Conservation (phyloP, 2,797 vertebrate species). For the Argyrosomus regius region DNA sequence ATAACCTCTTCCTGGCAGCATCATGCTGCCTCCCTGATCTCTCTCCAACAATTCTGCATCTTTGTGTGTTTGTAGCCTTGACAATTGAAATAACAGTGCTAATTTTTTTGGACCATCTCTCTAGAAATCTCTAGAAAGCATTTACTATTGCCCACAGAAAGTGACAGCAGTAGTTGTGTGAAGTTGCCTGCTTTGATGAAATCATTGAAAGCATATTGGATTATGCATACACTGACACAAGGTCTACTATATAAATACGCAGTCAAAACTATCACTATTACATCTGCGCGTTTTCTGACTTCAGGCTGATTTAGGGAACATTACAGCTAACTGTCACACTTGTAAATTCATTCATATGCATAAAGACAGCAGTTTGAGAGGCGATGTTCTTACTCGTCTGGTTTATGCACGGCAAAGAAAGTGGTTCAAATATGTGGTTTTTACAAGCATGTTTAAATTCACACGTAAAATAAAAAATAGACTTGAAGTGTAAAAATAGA, state of each 20-base stretch:
- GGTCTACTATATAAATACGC: background rate
- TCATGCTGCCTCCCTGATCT: no score
- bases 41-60: no score
- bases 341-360: background rate
- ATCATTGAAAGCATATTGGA: no score
- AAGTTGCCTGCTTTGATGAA: no score
- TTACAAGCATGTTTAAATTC: background rate
- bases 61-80: no score
- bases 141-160: no score
- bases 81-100: no score
- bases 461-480: slow-evolving; percentile 2
- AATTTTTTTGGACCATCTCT: no score
- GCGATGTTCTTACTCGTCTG: background rate
- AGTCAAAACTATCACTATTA: background rate
- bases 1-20: no score
- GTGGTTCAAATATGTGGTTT: background rate
- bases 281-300: background rate
- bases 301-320: background rate
- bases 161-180: no score
- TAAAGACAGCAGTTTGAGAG: background rate
- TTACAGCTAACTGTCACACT: background rate
- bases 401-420: background rate
- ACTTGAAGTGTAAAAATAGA: background rate
- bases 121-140: no score
- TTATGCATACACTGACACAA: no score